Evolutionary conservation across 2,888 invertebrate genomes (phyloP).

Genomic region (Homarus gammarus): DNA sequence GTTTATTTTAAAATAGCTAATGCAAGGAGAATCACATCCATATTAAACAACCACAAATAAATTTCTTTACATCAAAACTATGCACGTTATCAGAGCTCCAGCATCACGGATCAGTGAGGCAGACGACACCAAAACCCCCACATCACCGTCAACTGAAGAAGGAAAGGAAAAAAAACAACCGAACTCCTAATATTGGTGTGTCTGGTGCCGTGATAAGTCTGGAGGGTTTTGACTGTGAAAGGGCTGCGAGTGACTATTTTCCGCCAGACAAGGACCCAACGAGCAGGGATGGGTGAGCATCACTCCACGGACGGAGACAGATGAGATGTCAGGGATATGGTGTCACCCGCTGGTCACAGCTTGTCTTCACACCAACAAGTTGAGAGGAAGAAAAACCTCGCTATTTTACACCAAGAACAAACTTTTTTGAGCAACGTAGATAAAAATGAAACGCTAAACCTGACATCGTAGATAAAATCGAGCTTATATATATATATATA

Average conservation of each 20-base stretch:
- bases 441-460: too few species aligned
- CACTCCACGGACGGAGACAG: slow-evolving; percentile 20
- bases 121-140: too few species aligned
- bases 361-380: background rate
- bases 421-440: too few species aligned
- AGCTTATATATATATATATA: background rate
- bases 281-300: background rate
- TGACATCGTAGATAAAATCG: too few species aligned
- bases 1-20: too few species aligned
- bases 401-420: background rate
- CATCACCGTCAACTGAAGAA: slow-evolving; percentile 19
- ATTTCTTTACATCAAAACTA: too few species aligned
- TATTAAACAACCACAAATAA: too few species aligned
- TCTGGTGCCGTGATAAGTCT: slow-evolving; percentile 23
- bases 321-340: slow-evolving; percentile 36
- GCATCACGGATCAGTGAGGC: too few species aligned
- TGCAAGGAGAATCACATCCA: too few species aligned
- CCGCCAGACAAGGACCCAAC: slow-evolving; percentile 4
- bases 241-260: slow-evolving; percentile 36
- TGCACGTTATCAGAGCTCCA: too few species aligned
- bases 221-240: slow-evolving; percentile 18
- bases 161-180: slow-evolving; percentile 3
- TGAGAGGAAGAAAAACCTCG: background rate
- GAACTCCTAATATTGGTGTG: slow-evolving; percentile 39
- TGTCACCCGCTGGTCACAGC: slow-evolving; percentile 4